Conservation (phyloP, 2,113 vertebrate genomes). For the Platysteira castanea region DNA sequence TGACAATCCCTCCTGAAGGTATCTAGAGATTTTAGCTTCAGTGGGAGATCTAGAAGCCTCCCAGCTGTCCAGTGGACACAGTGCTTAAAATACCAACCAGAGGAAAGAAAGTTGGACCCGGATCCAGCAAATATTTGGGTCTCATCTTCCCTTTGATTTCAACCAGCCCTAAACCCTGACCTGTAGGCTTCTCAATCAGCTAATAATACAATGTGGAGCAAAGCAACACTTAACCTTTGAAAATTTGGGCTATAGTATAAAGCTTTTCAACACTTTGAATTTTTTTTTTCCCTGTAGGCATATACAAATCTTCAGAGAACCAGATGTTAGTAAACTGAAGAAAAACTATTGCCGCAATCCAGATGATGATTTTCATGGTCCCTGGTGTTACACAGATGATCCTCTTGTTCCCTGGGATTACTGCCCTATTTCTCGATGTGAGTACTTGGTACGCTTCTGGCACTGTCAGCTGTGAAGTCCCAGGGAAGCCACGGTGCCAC, state of each 20-base stretch:
- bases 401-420: constrained; percentile 93
- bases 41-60: not conserved
- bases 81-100: not conserved
- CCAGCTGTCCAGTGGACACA: not conserved
- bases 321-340: constrained; percentile 80
- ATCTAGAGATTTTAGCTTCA: not conserved
- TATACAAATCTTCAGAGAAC: constrained; percentile 77
- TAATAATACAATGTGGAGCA: constrained; percentile 3
- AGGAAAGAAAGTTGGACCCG: constrained; percentile 15
- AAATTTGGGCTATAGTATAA: constrained; percentile 43
- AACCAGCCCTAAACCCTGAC: constrained; percentile 5
- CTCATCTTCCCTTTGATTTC: constrained; percentile 24
- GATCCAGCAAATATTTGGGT: not conserved
- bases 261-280: constrained; percentile 34
- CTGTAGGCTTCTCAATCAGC: constrained; percentile 42
- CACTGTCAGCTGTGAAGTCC: not conserved
- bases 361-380: constrained; percentile 95
- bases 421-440: constrained; percentile 89
- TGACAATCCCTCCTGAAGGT: not conserved
- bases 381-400: constrained; percentile 94
- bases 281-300: constrained; percentile 69
- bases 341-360: constrained; percentile 94
- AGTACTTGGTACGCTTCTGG: constrained; percentile 64
- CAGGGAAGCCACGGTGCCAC: not conserved
- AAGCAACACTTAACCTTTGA: constrained; percentile 52